Percentiles rank a stretch among this genome's conserved stretches.
Conservation (phyloP, 2,888 invertebrate species). For the Drosophila helvetica region DNA sequence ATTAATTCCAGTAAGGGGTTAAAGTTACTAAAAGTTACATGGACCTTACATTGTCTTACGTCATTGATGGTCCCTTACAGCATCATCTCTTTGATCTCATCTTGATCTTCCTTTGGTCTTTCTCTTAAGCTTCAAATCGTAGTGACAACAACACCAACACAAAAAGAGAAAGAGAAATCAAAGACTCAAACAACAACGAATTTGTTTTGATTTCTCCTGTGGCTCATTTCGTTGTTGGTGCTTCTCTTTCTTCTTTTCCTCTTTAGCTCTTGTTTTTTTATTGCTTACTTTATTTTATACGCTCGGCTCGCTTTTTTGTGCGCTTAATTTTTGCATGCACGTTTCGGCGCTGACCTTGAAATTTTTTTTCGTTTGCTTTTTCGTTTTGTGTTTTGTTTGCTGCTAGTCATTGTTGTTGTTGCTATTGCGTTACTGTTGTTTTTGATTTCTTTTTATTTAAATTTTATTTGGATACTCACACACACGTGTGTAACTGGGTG, state of each 20-base stretch:
- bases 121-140: slow-evolving; percentile 1
- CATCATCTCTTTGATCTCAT: neutral
- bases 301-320: slow-evolving; percentile 56
- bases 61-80: no score
- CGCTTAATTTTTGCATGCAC: slow-evolving; percentile 79
- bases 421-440: slow-evolving; percentile 60
- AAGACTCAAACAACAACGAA: slow-evolving; percentile 25
- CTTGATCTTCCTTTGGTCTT: neutral
- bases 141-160: slow-evolving; percentile 12
- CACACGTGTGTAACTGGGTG: neutral
- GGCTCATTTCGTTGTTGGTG: slow-evolving; percentile 38
- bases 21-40: no score
- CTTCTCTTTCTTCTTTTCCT: slow-evolving; percentile 25
- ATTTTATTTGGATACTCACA: slow-evolving; percentile 44
- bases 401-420: slow-evolving; percentile 38
- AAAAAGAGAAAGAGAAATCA: slow-evolving; percentile 21
- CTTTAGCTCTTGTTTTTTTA: slow-evolving; percentile 24
- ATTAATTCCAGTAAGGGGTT: no score
- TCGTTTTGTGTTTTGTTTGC: slow-evolving; percentile 54
- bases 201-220: slow-evolving; percentile 51
- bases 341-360: slow-evolving; percentile 79
- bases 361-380: slow-evolving; percentile 71
- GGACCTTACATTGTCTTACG: no score
- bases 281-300: slow-evolving; percentile 56
- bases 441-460: slow-evolving; percentile 63